These are phyloP conservation scores for Sinocyclocheilus anophthalmus DNA, from an alignment of 2,113 vertebrate genomes.

Conservation along the genomic window DNA sequence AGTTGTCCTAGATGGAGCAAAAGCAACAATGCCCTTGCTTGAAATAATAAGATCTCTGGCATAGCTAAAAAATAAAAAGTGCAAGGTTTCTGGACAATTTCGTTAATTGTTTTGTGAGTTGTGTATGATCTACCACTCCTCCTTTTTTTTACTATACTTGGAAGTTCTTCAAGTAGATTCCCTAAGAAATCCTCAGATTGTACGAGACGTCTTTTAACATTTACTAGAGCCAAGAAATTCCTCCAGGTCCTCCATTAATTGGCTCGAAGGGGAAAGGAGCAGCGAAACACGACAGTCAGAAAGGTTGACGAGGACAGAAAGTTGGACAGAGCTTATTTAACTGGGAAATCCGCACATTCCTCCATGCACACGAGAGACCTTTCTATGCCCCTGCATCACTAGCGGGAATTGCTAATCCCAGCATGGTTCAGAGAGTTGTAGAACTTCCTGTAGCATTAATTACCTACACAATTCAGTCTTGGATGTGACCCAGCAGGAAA, in stretches of 20 bases:
- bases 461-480: slow-evolving; percentile 60
- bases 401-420: slow-evolving; percentile 66
- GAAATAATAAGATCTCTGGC: slow-evolving; percentile 40
- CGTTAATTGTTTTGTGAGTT: slow-evolving; percentile 30
- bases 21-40: background rate
- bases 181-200: slow-evolving; percentile 65
- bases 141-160: slow-evolving; percentile 65
- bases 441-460: slow-evolving; percentile 64
- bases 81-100: background rate
- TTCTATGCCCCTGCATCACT: slow-evolving; percentile 63
- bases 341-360: slow-evolving; percentile 64
- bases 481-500: slow-evolving; percentile 42
- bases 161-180: slow-evolving; percentile 67
- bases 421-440: slow-evolving; percentile 55
- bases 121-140: slow-evolving; percentile 5
- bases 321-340: slow-evolving; percentile 71
- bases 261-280: slow-evolving; percentile 69
- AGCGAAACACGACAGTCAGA: slow-evolving; percentile 67
- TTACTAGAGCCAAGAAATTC: slow-evolving; percentile 67
- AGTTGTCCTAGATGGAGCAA: background rate
- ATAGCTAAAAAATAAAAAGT: background rate
- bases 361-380: slow-evolving; percentile 50
- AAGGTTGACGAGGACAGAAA: slow-evolving; percentile 76
- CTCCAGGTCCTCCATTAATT: slow-evolving; percentile 74
- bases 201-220: slow-evolving; percentile 61